phyloP scores from a whole-genome alignment of 1,140 invertebrate species.

The Homalodisca vitripennis region DNA sequence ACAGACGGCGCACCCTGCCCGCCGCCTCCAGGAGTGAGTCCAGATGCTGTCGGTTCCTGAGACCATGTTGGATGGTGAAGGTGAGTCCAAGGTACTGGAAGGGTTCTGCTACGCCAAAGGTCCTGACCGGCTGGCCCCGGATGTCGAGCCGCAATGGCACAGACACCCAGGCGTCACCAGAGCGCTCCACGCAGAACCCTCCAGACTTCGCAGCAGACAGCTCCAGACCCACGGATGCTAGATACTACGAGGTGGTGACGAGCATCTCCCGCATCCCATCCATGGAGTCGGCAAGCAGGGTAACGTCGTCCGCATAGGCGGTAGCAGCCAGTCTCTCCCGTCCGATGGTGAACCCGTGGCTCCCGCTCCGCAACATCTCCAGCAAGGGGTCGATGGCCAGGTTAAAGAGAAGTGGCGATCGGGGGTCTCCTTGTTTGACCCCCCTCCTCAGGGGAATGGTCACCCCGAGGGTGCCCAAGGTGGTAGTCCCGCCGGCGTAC shows the following conservation, averaged over 20 bases:
- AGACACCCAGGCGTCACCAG: background rate
- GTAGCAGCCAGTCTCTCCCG: background rate
- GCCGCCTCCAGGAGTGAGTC: background rate
- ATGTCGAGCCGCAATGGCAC: background rate
- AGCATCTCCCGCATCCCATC: background rate
- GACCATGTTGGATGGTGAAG: background rate
- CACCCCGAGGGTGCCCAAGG: background rate
- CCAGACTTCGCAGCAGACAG: background rate
- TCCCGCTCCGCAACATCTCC: constrained; percentile 23
- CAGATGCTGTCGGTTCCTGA: background rate
- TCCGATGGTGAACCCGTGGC: background rate
- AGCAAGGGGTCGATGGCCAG: constrained; percentile 41
- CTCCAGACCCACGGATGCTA: background rate
- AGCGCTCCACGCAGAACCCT: background rate
- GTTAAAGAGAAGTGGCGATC: constrained; percentile 45
- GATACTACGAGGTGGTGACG: background rate
- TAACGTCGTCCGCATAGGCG: background rate
- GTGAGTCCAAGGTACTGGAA: background rate
- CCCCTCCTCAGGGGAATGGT: constrained; percentile 37
- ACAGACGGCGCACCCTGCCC: background rate
- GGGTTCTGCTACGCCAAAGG: background rate
- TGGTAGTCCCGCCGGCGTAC: background rate
- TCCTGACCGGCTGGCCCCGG: background rate
- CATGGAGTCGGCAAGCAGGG: background rate
- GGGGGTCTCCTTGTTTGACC: constrained; percentile 43